A percentile compares a stretch with the other conserved stretches of the same genome.
These are phyloP conservation scores for Periophthalmus modestus DNA, from an alignment of 2,113 vertebrate genomes.

Conservation along the genomic window DNA sequence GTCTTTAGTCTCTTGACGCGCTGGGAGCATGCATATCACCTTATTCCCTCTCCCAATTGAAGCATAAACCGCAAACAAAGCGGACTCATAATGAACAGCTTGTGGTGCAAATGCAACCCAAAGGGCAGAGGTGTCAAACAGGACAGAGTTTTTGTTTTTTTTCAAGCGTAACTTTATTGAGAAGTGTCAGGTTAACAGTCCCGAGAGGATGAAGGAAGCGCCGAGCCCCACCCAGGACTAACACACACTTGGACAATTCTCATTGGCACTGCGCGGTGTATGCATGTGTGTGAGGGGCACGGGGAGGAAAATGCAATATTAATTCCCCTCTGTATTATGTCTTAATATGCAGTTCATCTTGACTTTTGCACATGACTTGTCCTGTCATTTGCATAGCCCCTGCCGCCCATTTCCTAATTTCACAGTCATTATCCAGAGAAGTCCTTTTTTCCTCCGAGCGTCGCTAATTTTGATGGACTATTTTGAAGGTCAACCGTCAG, in stretches of 20 bases:
- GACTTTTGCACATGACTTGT: constrained; percentile 94
- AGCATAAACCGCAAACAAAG: constrained; percentile 67
- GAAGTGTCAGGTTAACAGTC: constrained; percentile 20
- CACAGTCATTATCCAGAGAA: constrained; percentile 98
- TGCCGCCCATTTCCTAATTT: constrained; percentile 93
- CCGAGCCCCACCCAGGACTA: constrained; percentile 46
- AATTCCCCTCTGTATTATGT: constrained; percentile 89
- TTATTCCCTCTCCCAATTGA: constrained; percentile 46
- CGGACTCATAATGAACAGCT: constrained; percentile 58
- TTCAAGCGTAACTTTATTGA: constrained; percentile 54
- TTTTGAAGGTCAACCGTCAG: constrained; percentile 90
- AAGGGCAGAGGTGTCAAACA: constrained; percentile 65
- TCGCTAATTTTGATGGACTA: constrained; percentile 99
- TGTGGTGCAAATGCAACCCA: constrained; percentile 48
- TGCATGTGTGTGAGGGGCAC: constrained; percentile 4
- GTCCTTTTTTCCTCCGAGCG: constrained; percentile 93
- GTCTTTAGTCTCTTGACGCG: constrained; percentile 38
- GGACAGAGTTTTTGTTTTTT: constrained; percentile 39
- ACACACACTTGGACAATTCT: constrained; percentile 36
- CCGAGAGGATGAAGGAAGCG: constrained; percentile 20
- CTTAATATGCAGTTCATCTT: constrained; percentile 95
- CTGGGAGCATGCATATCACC: constrained; percentile 53
- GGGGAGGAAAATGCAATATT: constrained; percentile 83
- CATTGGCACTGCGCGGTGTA: constrained; percentile 35
- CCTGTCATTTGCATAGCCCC: constrained; percentile 92